Evolutionary conservation across 2,797 vertebrate species (phyloP).

Genomic region (Manis crassicaudata): DNA sequence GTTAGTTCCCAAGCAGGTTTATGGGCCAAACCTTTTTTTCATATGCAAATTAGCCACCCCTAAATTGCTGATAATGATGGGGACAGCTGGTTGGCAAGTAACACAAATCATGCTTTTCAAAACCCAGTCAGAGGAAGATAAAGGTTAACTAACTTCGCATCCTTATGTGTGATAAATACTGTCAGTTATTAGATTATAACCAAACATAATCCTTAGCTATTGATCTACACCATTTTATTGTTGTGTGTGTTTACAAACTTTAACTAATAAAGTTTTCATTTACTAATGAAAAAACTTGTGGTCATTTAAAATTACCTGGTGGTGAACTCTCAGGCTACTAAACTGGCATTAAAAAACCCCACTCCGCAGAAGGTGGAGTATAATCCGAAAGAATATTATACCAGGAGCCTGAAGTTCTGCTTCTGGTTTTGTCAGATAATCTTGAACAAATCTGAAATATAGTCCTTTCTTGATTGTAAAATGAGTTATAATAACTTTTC

Average conservation of each 20-base stretch:
- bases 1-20: slow-evolving; percentile 46
- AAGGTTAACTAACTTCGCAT: neutral
- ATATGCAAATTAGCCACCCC: slow-evolving; percentile 1
- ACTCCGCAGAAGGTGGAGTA: neutral
- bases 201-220: neutral
- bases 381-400: neutral
- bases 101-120: neutral
- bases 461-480: slow-evolving; percentile 28
- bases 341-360: neutral
- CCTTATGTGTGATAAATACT: slow-evolving; percentile 2
- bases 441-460: slow-evolving; percentile 27
- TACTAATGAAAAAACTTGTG: slow-evolving; percentile 42
- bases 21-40: slow-evolving; percentile 5
- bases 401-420: neutral
- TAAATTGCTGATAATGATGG: slow-evolving; percentile 5
- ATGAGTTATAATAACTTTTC: slow-evolving; percentile 40
- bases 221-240: neutral
- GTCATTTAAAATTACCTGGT: slow-evolving; percentile 51
- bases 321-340: slow-evolving; percentile 34
- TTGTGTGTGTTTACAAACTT: slow-evolving; percentile 31
- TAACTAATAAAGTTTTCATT: slow-evolving; percentile 65
- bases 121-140: neutral
- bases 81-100: neutral
- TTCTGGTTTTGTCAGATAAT: slow-evolving; percentile 36
- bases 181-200: slow-evolving; percentile 5